Evolutionary conservation across 2,888 invertebrate species (phyloP).

Genomic region (Pediacus dermestoides): DNA sequence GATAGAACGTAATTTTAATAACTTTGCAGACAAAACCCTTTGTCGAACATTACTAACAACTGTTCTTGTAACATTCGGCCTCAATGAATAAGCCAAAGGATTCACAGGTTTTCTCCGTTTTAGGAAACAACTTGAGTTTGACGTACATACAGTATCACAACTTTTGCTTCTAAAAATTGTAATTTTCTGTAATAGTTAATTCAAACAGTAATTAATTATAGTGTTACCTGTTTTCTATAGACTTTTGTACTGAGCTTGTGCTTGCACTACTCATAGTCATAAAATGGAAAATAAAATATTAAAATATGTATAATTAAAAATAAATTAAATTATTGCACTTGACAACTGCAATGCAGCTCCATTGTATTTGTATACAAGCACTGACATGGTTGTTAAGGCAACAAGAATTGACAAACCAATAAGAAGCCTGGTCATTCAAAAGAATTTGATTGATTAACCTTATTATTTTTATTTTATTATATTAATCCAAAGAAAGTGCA

Average conservation of each 20-base stretch:
- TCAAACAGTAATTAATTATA: background rate
- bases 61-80: constrained; percentile 24
- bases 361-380: constrained; percentile 41
- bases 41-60: constrained; percentile 48
- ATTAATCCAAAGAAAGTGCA: too few relatives aligned
- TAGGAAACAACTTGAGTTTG: constrained; percentile 47
- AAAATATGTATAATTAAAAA: constrained; percentile 25
- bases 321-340: constrained; percentile 19
- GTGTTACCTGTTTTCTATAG: constrained; percentile 5
- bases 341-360: constrained; percentile 43
- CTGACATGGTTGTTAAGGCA: constrained; percentile 33
- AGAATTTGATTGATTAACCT: too few relatives aligned
- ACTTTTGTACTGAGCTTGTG: constrained; percentile 32
- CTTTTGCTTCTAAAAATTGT: constrained; percentile 40
- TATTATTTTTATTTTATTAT: too few relatives aligned
- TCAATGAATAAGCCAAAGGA: constrained; percentile 41
- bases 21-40: constrained; percentile 72
- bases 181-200: background rate
- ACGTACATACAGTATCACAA: constrained; percentile 46
- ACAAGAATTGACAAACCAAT: too few relatives aligned
- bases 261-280: constrained; percentile 34
- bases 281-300: constrained; percentile 20
- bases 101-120: constrained; percentile 45
- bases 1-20: constrained; percentile 68
- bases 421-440: too few relatives aligned